Base-by-base conservation (phyloP, 2,888 invertebrate genomes). In the Saturnia pavonia region DNA sequence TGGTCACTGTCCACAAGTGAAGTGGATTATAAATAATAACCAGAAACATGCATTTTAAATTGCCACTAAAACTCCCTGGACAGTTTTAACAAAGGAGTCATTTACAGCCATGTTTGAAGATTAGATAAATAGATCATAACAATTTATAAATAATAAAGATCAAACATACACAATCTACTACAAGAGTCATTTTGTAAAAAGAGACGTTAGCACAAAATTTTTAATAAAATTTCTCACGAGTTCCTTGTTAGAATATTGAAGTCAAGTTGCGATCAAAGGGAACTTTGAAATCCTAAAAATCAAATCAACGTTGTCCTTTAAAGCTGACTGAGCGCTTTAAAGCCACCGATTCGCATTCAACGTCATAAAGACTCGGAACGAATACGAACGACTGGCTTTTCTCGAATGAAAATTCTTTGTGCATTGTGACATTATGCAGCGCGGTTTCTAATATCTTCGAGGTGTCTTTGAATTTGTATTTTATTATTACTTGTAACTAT, bases 321-420 rank as follows among this genome's bases (percentile, higher is more conserved):
- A 40, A 65, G 65, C 40, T 65, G 19, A n/a, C 65, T 65, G 40
- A 60, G 65, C 34, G 65, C 65, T 65, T 65, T 65, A 19, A 65
- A 65, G 40, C 40, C 19, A 65, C 40, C 40, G 19, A 65, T 65
- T 65, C 65, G 34, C 65, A 40, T 65, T 19, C 40, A n/a, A n/a
- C 65, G 19, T 65, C 57, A 60, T 60, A 60, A 65, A 65, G 40
- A 34, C 60, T 63, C 16, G 60, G 65, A 65, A 40, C 65, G 40
- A 12, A 65, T 65, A 65, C 19, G 40, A 65, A 65, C 40, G 63
- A 40, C 19, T 40, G 19, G 65, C 12, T 1, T 11, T 8, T 40
- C 40, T 65, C 40, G 9, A 65, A 65, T n/a, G 40, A 65, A 19
- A 65, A 65, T 65, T 40, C 40, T 40, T 16, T 9, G 40, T 65